Evolutionary conservation across 2,113 vertebrate species (phyloP), one percentile per base, ranked within the genome.

Genomic region (Pomatostomus ruficeps): DNA sequence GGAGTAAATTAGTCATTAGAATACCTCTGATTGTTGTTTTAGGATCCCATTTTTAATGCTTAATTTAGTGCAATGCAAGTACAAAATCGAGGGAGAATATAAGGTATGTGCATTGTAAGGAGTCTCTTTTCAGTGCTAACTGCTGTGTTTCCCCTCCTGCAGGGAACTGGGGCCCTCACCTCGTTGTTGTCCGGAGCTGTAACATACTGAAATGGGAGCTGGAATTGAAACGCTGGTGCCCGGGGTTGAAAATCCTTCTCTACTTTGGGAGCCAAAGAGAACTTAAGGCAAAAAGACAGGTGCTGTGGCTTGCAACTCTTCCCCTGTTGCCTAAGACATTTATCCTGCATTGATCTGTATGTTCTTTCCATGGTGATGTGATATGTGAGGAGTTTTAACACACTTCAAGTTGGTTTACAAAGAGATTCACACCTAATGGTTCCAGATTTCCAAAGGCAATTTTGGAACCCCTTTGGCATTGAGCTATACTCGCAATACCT

Each of bases 191-290:
- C 16, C 98, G 99, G 67, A 98, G 98, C 20, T 99, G 98, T 96
- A 99, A 98, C 93, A 98, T 99, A 43, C 8, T 99, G 40, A 99
- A 98, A 65, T 99, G 99, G 99, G 99, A 99, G 85, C 97, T 99
- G 94, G 99, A 99, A 94, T 96, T 99, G 89, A 99, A 99, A 91
- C 98, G 99, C 51, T 99, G 99, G 99, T 99, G 99, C 83, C 99
- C 99, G 1, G 99, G 99, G 2, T 92, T 99, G 43, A 99, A 99
- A 96, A 98, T 99, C 79, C 98, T 99, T 38, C 96, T 99, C 38
- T 99, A 99, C 68, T 98, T 99, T 29, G 99, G 99, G 70, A 98
- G 97, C 89, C 98, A 98, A 91, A 98, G 85, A 88, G 98, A 99
- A 66, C 98, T 99, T 58, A 97, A 98, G 97, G 97, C 96, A 70